phyloP scores from a whole-genome alignment of 2,113 vertebrate species.

The Heteronetta atricapilla region DNA sequence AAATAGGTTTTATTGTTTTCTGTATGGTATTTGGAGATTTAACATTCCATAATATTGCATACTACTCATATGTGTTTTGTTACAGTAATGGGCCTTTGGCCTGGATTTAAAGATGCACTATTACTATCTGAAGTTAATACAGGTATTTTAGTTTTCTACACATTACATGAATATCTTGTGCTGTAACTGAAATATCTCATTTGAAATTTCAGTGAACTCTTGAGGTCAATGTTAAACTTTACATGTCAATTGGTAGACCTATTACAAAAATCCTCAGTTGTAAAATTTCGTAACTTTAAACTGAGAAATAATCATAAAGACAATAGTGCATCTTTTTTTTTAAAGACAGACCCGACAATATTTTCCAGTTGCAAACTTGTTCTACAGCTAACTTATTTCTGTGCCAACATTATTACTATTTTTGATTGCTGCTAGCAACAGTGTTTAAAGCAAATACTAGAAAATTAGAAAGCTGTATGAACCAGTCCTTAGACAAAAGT shows the following conservation, averaged over 20 bases:
- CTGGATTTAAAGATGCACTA: constrained; percentile 66
- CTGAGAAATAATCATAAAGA: constrained; percentile 21
- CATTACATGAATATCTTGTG: constrained; percentile 24
- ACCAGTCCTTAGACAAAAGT: constrained; percentile 66
- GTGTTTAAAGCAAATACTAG: constrained; percentile 59
- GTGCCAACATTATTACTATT: constrained; percentile 46
- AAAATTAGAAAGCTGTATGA: constrained; percentile 67
- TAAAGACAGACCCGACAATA: constrained; percentile 37
- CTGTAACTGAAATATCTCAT: constrained; percentile 5
- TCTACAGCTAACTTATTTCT: constrained; percentile 65
- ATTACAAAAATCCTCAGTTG: neutral
- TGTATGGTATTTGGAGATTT: constrained; percentile 63
- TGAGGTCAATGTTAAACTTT: neutral
- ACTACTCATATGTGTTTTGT: constrained; percentile 67
- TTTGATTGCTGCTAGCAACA: constrained; percentile 61
- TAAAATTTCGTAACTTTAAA: neutral
- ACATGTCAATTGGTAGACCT: neutral
- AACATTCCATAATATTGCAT: constrained; percentile 79
- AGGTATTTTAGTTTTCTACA: neutral
- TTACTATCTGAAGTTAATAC: constrained; percentile 8
- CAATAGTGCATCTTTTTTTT: constrained; percentile 61
- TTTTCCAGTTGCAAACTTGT: constrained; percentile 64
- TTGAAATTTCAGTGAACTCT: neutral
- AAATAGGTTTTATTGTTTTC: constrained; percentile 79
- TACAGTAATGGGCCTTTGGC: constrained; percentile 54